phyloP scores from a whole-genome alignment of 2,797 vertebrate species.

The Trachops cirrhosus region DNA sequence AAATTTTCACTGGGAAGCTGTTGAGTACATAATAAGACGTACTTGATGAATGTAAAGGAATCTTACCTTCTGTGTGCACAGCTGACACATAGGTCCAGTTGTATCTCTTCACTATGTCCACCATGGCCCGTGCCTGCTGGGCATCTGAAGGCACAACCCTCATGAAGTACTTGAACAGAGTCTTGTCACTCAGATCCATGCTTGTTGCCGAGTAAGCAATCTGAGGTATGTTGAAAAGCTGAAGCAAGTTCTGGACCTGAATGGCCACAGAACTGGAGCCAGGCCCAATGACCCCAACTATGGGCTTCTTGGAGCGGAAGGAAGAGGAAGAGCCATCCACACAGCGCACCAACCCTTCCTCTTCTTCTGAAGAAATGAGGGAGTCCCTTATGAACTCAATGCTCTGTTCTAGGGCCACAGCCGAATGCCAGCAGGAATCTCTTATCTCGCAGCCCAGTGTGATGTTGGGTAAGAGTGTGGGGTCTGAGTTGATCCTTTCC shows the following conservation, averaged over 20 bases:
- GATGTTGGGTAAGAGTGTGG: slow-evolving; percentile 93
- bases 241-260: slow-evolving; percentile 97
- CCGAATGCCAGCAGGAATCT: slow-evolving; percentile 99
- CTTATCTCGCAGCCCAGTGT: slow-evolving; percentile 97
- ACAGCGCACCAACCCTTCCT: slow-evolving; percentile 88
- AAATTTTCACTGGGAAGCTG: not conserved
- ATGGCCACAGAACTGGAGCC: slow-evolving; percentile 98
- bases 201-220: slow-evolving; percentile 98
- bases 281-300: slow-evolving; percentile 96
- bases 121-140: slow-evolving; percentile 97
- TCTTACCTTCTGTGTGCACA: slow-evolving; percentile 97
- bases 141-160: slow-evolving; percentile 98
- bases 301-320: slow-evolving; percentile 93
- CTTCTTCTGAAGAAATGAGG: slow-evolving; percentile 93
- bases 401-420: slow-evolving; percentile 97
- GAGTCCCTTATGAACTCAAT: slow-evolving; percentile 98
- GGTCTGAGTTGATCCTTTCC: slow-evolving; percentile 95
- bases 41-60: not conserved
- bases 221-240: slow-evolving; percentile 99
- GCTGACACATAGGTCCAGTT: slow-evolving; percentile 99
- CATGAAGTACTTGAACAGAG: slow-evolving; percentile 98
- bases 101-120: slow-evolving; percentile 99
- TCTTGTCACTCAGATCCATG: slow-evolving; percentile 97
- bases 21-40: not conserved
- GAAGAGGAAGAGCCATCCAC: slow-evolving; percentile 91